These are phyloP conservation scores for Ctenopoma kingsleyae DNA, from an alignment of 2,797 vertebrate genomes.

Conservation along the genomic window DNA sequence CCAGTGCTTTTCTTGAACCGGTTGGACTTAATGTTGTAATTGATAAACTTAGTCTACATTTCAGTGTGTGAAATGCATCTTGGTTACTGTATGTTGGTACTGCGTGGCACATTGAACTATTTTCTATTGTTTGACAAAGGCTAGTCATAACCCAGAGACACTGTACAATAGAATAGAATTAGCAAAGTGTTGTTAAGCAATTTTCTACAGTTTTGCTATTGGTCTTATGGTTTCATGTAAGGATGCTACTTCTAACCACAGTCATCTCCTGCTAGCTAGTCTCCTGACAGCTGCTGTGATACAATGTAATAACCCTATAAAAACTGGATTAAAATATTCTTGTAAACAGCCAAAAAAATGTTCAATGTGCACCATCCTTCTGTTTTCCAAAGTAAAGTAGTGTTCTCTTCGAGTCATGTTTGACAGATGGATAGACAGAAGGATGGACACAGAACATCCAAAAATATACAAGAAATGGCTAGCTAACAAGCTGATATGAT, in stretches of 20 bases:
- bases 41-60: too few species aligned
- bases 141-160: too few species aligned
- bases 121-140: too few species aligned
- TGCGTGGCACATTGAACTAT: too few species aligned
- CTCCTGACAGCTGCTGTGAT: slow-evolving; percentile 6
- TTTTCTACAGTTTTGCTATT: too few species aligned
- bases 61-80: too few species aligned
- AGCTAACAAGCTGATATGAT: slow-evolving; percentile 21
- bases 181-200: too few species aligned
- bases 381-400: neutral
- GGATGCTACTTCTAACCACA: neutral
- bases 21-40: too few species aligned
- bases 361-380: slow-evolving; percentile 10
- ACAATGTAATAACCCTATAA: slow-evolving; percentile 6
- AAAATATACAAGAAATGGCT: slow-evolving; percentile 1
- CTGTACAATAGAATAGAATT: too few species aligned
- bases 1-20: too few species aligned
- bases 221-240: neutral
- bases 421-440: slow-evolving; percentile 28
- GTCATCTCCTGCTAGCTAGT: neutral
- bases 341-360: slow-evolving; percentile 5
- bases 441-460: slow-evolving; percentile 10
- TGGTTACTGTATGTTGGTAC: too few species aligned
- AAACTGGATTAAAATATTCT: slow-evolving; percentile 1
- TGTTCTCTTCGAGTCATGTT: slow-evolving; percentile 15